Percentiles rank a stretch among this genome's conserved stretches.
phyloP scores from a whole-genome alignment of 2,797 vertebrate genomes.

The Sebastes goodei region DNA sequence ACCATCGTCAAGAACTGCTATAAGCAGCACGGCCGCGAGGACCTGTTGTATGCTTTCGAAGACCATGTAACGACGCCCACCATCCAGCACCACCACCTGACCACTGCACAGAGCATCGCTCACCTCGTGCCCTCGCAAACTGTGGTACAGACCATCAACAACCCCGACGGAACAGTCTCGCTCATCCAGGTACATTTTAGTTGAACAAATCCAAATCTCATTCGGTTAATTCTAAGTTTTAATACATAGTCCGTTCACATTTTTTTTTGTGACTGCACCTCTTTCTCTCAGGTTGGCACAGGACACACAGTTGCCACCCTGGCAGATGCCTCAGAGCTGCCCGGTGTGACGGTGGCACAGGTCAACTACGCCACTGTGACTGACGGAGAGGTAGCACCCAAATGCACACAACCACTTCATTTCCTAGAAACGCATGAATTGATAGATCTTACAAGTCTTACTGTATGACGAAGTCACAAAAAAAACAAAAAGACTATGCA shows the following conservation, averaged over 20 bases:
- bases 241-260: fast-evolving
- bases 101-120: conserved; percentile 91
- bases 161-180: conserved; percentile 96
- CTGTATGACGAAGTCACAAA: not conserved
- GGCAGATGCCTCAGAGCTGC: conserved; percentile 95
- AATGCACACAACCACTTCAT: not conserved
- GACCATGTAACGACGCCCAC: conserved; percentile 85
- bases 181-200: conserved; percentile 90
- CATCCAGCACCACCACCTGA: conserved; percentile 83
- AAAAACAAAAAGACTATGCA: not conserved
- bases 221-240: not conserved
- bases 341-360: conserved; percentile 95
- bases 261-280: not conserved
- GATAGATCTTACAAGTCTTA: not conserved
- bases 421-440: not conserved
- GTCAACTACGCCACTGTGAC: conserved; percentile 96
- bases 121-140: conserved; percentile 97
- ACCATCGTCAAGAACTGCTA: conserved; percentile 99
- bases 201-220: fast-evolving
- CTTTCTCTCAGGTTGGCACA: conserved; percentile 88
- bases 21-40: conserved; percentile 96
- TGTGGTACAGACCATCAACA: conserved; percentile 98
- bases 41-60: conserved; percentile 96
- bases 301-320: conserved; percentile 96
- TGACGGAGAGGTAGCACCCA: conserved; percentile 89